Evolutionary conservation across 2,113 vertebrate species (phyloP), one percentile per base, ranked within the genome.

Genomic region (Grantiella picta): DNA sequence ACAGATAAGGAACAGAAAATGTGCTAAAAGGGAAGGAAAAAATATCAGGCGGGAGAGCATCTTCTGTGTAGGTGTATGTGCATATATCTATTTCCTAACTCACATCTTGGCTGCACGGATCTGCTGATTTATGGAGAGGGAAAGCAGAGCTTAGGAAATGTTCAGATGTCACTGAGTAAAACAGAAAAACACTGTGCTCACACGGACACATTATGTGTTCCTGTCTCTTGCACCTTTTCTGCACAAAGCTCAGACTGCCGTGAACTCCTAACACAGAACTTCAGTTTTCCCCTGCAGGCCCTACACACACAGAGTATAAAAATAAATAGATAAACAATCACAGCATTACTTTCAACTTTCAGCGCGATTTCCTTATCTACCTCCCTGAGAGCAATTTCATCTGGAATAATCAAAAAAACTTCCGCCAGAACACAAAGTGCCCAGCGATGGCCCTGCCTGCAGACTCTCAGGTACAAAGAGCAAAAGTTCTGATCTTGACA

Each of bases 71-170:
- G 68, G 22, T 66, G 5, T 14, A 10, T 1, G 11, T 14, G 35
- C 17, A 29, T 1, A 1, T 7, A 42, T 11, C n/a, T n/a, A 15
- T 11, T 52, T 60, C 54, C 42, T 5, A 15, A 5, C 2, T 21
- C 21, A 5, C 5, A 42, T 31, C 60, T 24, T 4, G 14, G 15
- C n/a, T 65, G 33, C 5, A 66, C 11, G 38, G 12, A 38, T 17
- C 42, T 73, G 35, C 29, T 73, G 31, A 40, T 31, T 52, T 47
- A 35, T 23, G 13, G 47, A 15, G 36, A 45, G 15, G 66, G 24
- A 82, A 87, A 86, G 24, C 10, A 25, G 15, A 65, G 25, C 38
- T 75, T 13, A 53, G 25, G 65, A 75, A 66, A 28, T 1, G 10
- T 11, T 86, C 29, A 38, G 11, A 65, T 82, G 36, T 24, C 24